These are phyloP conservation scores for Aphis craccivora DNA, from an alignment of 1,140 invertebrate species.

Conservation along the genomic window DNA sequence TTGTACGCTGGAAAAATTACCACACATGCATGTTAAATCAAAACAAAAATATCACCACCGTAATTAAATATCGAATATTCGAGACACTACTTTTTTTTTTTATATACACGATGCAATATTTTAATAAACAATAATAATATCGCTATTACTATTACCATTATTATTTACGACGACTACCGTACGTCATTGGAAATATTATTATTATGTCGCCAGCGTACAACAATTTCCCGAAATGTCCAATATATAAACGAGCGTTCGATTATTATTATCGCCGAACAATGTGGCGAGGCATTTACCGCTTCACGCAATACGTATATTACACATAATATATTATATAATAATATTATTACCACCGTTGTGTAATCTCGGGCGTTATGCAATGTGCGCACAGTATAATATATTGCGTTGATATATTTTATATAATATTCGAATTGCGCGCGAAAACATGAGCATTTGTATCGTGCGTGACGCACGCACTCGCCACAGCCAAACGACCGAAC, in stretches of 20 bases:
- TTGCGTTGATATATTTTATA: constrained; percentile 1
- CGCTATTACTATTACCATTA: background rate
- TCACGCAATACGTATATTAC: background rate
- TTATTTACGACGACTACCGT: background rate
- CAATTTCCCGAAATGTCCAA: constrained; percentile 16
- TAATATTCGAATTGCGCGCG: constrained; percentile 10
- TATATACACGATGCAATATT: background rate
- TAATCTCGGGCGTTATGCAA: background rate
- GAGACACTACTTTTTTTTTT: background rate
- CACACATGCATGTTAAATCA: background rate
- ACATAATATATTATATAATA: constrained; percentile 18
- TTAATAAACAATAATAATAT: background rate
- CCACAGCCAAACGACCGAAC: background rate
- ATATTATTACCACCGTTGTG: background rate
- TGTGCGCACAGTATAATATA: background rate
- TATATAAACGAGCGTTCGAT: constrained; percentile 17
- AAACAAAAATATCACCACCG: background rate
- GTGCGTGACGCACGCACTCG: background rate
- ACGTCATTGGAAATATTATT: constrained; percentile 6
- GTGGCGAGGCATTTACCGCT: constrained; percentile 1
- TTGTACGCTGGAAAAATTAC: background rate
- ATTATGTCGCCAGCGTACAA: background rate
- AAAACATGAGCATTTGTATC: background rate
- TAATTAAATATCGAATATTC: background rate
- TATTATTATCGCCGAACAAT: constrained; percentile 5